Percentiles rank a stretch among this genome's conserved stretches.
These are phyloP conservation scores for Gracilinanus agilis DNA, from an alignment of 2,113 vertebrate genomes.

Conservation along the genomic window DNA sequence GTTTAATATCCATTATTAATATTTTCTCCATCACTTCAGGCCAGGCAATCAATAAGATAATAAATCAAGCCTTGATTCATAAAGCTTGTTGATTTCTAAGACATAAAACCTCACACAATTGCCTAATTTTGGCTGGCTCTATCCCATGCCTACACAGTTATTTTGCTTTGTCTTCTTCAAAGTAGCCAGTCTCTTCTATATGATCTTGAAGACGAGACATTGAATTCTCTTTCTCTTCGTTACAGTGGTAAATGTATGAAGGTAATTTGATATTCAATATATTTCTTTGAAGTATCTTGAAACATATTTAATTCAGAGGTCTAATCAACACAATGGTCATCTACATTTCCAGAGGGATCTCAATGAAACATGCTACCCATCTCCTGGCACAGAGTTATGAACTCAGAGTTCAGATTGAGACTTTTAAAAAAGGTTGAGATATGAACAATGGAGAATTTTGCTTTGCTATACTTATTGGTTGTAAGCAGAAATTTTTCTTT, in stretches of 20 bases:
- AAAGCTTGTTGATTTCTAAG: neutral
- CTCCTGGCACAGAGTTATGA: neutral
- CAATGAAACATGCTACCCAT: neutral
- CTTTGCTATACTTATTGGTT: neutral
- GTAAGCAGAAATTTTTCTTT: neutral
- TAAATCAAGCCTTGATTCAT: neutral
- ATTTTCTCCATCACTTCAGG: neutral
- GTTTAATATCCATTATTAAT: neutral
- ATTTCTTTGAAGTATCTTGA: too few relatives aligned
- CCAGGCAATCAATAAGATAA: neutral
- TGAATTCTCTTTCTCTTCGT: neutral
- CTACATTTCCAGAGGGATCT: neutral
- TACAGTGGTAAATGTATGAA: neutral
- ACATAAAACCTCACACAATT: neutral
- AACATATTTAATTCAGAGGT: neutral
- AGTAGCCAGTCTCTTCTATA: neutral
- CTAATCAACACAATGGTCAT: neutral
- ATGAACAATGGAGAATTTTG: neutral
- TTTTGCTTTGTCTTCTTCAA: conserved; percentile 16
- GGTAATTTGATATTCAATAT: neutral
- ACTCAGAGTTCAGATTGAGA: too few relatives aligned
- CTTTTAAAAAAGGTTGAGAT: neutral
- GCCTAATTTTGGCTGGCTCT: neutral
- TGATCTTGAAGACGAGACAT: neutral
- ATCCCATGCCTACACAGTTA: neutral